phyloP scores from a whole-genome alignment of 2,888 invertebrate genomes.

The Ethmia dodecea region DNA sequence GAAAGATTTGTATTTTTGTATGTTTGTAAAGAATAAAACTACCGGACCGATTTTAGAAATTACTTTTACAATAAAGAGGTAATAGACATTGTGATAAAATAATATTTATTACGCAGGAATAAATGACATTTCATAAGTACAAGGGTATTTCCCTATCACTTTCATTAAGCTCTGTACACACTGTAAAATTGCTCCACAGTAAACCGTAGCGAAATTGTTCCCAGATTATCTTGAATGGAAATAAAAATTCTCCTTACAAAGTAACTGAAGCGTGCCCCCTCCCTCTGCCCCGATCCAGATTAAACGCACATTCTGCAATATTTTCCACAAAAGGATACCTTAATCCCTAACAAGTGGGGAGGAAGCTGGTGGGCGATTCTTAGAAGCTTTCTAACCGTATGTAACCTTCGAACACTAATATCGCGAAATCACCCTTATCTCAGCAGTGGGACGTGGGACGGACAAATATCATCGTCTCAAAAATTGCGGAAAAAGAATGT shows the following conservation, averaged over 20 bases:
- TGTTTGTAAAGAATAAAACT: no score
- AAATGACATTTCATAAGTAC: no score
- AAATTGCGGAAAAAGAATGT: no score
- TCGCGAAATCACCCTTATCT: no score
- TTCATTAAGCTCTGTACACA: conserved; percentile 24
- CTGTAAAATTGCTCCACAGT: conserved; percentile 9
- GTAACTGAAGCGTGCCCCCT: conserved; percentile 53
- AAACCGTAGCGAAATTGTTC: conserved; percentile 37
- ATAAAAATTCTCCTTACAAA: conserved; percentile 47
- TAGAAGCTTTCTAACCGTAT: conserved; percentile 30
- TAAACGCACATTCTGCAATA: conserved; percentile 74
- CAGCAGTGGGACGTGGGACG: no score
- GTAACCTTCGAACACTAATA: no score
- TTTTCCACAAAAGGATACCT: conserved; percentile 74
- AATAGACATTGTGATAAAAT: no score
- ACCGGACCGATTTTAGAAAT: no score
- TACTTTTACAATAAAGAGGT: no score
- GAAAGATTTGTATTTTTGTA: no score
- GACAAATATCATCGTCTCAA: not conserved
- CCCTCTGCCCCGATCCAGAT: conserved; percentile 55
- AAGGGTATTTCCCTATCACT: no score
- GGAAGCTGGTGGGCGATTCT: conserved; percentile 50
- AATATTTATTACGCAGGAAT: no score
- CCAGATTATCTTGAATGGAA: conserved; percentile 48
- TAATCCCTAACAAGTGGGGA: conserved; percentile 72